Conservation (phyloP, 2,888 invertebrate species). For the Papilio elwesi region DNA sequence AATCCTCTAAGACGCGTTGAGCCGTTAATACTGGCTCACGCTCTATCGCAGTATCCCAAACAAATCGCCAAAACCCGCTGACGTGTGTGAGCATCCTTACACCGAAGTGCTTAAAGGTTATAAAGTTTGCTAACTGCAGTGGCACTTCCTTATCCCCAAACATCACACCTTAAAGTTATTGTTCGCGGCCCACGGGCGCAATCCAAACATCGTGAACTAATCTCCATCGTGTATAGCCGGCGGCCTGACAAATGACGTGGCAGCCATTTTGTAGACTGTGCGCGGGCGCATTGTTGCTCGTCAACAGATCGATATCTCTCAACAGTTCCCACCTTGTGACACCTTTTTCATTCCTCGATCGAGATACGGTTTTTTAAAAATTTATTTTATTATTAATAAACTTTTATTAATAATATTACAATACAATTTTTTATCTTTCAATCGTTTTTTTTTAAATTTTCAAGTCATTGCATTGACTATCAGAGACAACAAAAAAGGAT, state of each 20-base stretch:
- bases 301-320: constrained; percentile 68
- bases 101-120: background rate
- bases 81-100: background rate
- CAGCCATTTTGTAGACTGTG: constrained; percentile 52
- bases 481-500: too few species aligned
- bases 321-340: constrained; percentile 60
- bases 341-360: constrained; percentile 43
- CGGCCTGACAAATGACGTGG: constrained; percentile 63
- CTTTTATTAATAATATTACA: too few species aligned
- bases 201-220: constrained; percentile 77
- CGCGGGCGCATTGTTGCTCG: constrained; percentile 54
- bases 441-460: too few species aligned
- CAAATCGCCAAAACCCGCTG: constrained; percentile 41
- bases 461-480: background rate
- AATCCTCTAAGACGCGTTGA: constrained; percentile 67
- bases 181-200: constrained; percentile 59
- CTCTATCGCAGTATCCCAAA: constrained; percentile 47
- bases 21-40: constrained; percentile 62
- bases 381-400: background rate
- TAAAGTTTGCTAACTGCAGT: background rate
- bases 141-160: constrained; percentile 50
- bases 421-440: too few species aligned
- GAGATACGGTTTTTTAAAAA: background rate
- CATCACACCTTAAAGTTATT: constrained; percentile 58
- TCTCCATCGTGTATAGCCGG: constrained; percentile 61